phyloP scores from a whole-genome alignment of 2,888 invertebrate genomes.

The Doris montereyensis region DNA sequence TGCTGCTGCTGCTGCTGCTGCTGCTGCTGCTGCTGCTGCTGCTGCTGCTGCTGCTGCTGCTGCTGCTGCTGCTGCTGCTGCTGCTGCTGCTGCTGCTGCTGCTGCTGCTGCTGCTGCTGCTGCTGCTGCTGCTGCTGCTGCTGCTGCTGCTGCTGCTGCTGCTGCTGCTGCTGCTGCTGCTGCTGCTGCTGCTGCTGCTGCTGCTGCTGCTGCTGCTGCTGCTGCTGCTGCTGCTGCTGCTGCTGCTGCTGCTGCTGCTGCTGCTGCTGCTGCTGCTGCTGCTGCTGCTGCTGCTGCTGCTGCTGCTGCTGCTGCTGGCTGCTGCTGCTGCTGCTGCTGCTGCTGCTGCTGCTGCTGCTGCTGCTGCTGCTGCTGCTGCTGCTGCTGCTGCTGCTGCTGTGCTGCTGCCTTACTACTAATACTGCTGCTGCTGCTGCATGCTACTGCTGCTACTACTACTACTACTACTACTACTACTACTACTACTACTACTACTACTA shows the following conservation, averaged over 20 bases:
- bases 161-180: background rate
- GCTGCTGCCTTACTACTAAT: constrained; percentile 1
- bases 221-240: background rate
- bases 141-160: background rate
- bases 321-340: background rate
- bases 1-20: background rate
- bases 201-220: background rate
- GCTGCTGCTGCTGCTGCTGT: background rate
- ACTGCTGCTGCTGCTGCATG: constrained; percentile 1
- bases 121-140: background rate
- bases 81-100: constrained; percentile 1
- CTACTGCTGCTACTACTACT: background rate
- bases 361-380: background rate
- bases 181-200: background rate
- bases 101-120: background rate
- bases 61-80: background rate
- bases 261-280: background rate
- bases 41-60: background rate
- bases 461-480: constrained; percentile 20
- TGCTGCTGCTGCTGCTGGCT: background rate
- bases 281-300: background rate
- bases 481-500: constrained; percentile 20
- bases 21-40: background rate
- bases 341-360: background rate
- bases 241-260: background rate